Evolutionary conservation across 2,797 vertebrate species (phyloP).

Genomic region (Neoniphon sammara): DNA sequence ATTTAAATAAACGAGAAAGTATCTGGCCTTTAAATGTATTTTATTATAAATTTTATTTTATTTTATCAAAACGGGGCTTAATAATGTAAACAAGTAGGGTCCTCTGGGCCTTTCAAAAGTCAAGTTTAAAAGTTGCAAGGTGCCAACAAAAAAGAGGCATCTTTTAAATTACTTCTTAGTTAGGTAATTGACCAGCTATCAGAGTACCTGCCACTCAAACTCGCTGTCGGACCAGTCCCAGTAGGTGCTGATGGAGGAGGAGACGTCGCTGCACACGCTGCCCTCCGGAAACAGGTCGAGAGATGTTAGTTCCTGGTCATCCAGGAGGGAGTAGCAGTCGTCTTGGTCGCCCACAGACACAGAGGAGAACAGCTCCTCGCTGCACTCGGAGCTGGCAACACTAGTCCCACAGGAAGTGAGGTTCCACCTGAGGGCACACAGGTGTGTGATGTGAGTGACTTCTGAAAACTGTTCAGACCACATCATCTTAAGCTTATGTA

Average conservation of each 20-base stretch:
- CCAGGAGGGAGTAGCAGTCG: slow-evolving; percentile 95
- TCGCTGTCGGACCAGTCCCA: slow-evolving; percentile 99
- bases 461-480: not conserved
- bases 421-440: slow-evolving; percentile 88
- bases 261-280: slow-evolving; percentile 98
- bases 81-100: no score
- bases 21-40: no score
- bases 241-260: slow-evolving; percentile 98
- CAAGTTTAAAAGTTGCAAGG: no score
- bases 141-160: no score
- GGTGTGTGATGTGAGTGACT: not conserved
- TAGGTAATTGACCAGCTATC: not conserved
- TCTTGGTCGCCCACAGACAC: slow-evolving; percentile 98
- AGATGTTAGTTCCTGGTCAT: slow-evolving; percentile 96
- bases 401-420: slow-evolving; percentile 97
- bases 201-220: slow-evolving; percentile 98
- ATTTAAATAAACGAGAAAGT: no score
- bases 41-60: no score
- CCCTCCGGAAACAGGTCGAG: slow-evolving; percentile 97
- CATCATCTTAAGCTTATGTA: not conserved
- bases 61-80: no score
- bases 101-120: no score
- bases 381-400: slow-evolving; percentile 98
- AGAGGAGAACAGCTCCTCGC: slow-evolving; percentile 96
- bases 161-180: not conserved